Base-by-base conservation (phyloP, 1,140 invertebrate genomes). In the Heliconius hewitsoni region DNA sequence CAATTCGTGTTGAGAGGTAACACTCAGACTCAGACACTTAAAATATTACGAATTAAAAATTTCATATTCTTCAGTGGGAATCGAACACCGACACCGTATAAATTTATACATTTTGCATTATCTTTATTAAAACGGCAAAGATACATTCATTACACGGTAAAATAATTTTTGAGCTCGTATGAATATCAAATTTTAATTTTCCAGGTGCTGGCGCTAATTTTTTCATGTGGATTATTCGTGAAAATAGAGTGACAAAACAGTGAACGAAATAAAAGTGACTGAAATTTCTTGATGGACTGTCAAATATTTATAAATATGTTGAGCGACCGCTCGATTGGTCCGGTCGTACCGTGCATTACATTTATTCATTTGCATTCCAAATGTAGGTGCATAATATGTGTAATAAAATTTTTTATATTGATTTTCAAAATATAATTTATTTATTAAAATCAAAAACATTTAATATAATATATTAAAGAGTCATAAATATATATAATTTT, bases 181-280 rank as follows among this genome's bases (percentile, higher is more conserved):
- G 34, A 6, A 71, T 37, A 34, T 37, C 11, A n/a, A 27, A 16
- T 71, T 8, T 71, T 30, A 3, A 60, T 90, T 50, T 96, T 96
- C 86, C 95, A 97, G 96, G 93, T 97, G 76, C 95, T 97, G 87
- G 97, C 96, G 42, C 96, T 97, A 94, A 95, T 97, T 86, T 96
- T 97, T 89, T 96, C 97, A 3, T 97, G 96, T 89, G 95, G 96
- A 77, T 91, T 97, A 75, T 97, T 97, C 90, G 96, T 96, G 87
- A 96, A 97, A 95, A 97, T 97, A 89, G 96, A 97, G 95, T 96
- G 92, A 95, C 79, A 37, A 79, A 34, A 39, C 18, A 77, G 70
- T 55, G 70, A 75, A 73, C 78, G n/a, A 71, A 74, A 11, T 46
- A 30, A 82, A n/a, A 37, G 74, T 81, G 82, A 84, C 81, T 46